Evolutionary conservation across 1,140 invertebrate genomes (phyloP), one percentile per base, ranked within the genome.

Genomic region (Apolygus lucorum): DNA sequence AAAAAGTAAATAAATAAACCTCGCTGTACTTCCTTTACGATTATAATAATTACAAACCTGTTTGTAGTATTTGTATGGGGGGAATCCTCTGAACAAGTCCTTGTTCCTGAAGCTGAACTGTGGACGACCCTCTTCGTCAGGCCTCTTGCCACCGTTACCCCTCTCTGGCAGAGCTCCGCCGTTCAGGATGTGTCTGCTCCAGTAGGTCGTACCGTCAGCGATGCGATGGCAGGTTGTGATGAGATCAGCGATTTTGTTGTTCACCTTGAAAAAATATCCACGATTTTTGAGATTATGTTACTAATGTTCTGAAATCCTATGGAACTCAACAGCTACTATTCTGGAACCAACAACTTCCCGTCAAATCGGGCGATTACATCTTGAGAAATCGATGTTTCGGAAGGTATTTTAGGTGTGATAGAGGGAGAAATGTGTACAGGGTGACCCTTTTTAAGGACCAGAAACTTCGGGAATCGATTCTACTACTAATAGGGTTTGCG

Each of bases 261-360:
- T 22, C 14, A 63, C 62, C 62, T 63, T 17, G 22, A 8, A 63
- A 63, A 27, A 63, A n/a, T n/a, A n/a, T n/a, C n/a, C n/a, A 49
- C 11, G 42, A n/a, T 49, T 49, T 54, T 54, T 54, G n/a, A 54
- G 52, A 24, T 54, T 54, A 54, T 21, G 52, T 54, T 54, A 54
- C n/a, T 24, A n/a, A 21, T 24, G n/a, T 11, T 49, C 42, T n/a
- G 42, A 49, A 49, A 49, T 49, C 42, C 11, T 11, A 49, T 54
- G n/a, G n/a, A n/a, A n/a, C n/a, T n/a, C n/a, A n/a, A n/a, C n/a
- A n/a, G n/a, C n/a, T n/a, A n/a, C n/a, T n/a, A n/a, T n/a, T n/a
- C n/a, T n/a, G n/a, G n/a, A n/a, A n/a, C n/a, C n/a, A n/a, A n/a
- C n/a, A n/a, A n/a, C n/a, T n/a, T n/a, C n/a, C n/a, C n/a, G n/a